Evolutionary conservation across 2,888 invertebrate species (phyloP), one percentile per base, ranked within the genome.

Genomic region (Ceraclea dissimilis): DNA sequence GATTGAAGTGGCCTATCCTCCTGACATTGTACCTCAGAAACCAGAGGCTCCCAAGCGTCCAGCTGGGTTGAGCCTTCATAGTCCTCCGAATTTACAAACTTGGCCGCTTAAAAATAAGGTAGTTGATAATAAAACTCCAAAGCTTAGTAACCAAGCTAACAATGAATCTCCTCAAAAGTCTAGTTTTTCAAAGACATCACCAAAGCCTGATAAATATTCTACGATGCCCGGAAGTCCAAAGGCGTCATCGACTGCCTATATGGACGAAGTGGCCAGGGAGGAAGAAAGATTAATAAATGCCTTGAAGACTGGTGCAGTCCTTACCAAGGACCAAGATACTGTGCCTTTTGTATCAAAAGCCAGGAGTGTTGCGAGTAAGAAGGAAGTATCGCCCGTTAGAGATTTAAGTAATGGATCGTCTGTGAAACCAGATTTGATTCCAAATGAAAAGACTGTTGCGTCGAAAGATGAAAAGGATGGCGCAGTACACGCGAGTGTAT

Each of bases 281-380:
- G 90, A 90, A 68, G 89, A 89, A 69, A 77, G 87, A 52, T 75
- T 90, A 60, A 82, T 90, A 64, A 84, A 88, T 65, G 90, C 90
- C 10, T 71, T 90, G 59, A 86, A 89, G 66, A 88, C 88, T 21
- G 89, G 89, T 13, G 79, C 79, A 22, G 73, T 84, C 2, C 76
- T 84, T 47, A 75, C 72, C 57, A 79, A 79, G 55, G 63, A 63
- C 39, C 33, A 49, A 10, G 58, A 59, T 21, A 34, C 54, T 11
- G n/a, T 54, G 2, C 56, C 60, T n/a, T 58, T 56, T 34, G 48
- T 31, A 20, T 20, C 57, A 26, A 61, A 58, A 50, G 46, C 54
- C 21, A 52, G 56, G 39, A 75, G 71, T 13, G 74, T 76, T 56
- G 13, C 13, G 13, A 73, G 76, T 26, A 76, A 77, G 13, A 77